Conservation (phyloP, 2,113 vertebrate genomes). For the Paracanthobrama guichenoti region DNA sequence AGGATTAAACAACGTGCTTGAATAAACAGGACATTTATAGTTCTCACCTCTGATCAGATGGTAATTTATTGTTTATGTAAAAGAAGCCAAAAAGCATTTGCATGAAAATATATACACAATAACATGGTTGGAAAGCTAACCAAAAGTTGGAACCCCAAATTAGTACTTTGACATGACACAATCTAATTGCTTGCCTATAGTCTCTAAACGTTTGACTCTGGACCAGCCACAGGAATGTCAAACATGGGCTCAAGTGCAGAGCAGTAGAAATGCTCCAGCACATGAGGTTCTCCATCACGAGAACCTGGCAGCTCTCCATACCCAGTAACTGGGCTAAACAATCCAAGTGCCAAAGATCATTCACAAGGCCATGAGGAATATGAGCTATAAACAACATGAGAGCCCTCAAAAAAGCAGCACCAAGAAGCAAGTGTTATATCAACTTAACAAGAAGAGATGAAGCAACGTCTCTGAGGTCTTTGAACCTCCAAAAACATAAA, state of each 20-base stretch:
- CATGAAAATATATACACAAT: slow-evolving; percentile 46
- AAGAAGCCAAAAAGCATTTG: not conserved
- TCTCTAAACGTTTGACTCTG: slow-evolving; percentile 65
- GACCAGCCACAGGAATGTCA: slow-evolving; percentile 74
- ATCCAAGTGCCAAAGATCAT: slow-evolving; percentile 40
- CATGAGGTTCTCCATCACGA: slow-evolving; percentile 53
- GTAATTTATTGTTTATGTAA: slow-evolving; percentile 54
- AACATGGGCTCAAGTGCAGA: slow-evolving; percentile 65
- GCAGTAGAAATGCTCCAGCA: slow-evolving; percentile 60
- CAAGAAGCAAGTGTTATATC: slow-evolving; percentile 27
- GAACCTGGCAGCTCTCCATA: slow-evolving; percentile 60
- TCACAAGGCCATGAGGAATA: slow-evolving; percentile 36
- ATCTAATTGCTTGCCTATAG: slow-evolving; percentile 51
- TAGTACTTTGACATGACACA: slow-evolving; percentile 4
- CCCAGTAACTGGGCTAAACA: slow-evolving; percentile 55
- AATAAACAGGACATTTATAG: not conserved
- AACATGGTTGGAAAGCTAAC: not conserved
- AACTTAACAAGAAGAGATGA: slow-evolving; percentile 35
- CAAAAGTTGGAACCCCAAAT: slow-evolving; percentile 21
- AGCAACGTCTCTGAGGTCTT: slow-evolving; percentile 11
- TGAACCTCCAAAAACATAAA: slow-evolving; percentile 18
- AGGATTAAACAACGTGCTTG: slow-evolving; percentile 14
- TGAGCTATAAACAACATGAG: slow-evolving; percentile 48
- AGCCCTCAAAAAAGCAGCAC: slow-evolving; percentile 32
- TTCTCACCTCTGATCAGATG: slow-evolving; percentile 22